Evolutionary conservation across 2,888 invertebrate genomes (phyloP), one percentile per base, ranked within the genome.

Genomic region (Scaptomyza flava): DNA sequence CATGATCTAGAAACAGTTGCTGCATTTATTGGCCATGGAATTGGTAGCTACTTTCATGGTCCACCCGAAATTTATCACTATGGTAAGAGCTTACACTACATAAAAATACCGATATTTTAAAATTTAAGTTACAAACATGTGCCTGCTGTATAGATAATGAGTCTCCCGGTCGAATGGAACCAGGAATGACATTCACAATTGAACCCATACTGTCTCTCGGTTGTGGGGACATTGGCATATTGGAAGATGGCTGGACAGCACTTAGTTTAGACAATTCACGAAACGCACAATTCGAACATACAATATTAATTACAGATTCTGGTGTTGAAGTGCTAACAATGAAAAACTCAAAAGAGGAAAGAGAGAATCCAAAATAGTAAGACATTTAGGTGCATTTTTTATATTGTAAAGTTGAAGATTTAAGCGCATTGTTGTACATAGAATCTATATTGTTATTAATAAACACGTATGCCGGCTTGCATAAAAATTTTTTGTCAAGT

Each of bases 151-250:
- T 45, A 96, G 96, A 92, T 74, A 96, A 96, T 87, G 89, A 93
- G 54, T 93, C 93, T 77, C 93, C 94, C 0, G 96, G 96, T 0
- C 87, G 91, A 51, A 98, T 98, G 98, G 90, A 93, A 78, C 92
- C 96, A 3, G 98, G 98, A n/a, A 98, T 98, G 96, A 96, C 96
- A 0, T 98, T 99, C 89, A 99, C 98, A 0, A 96, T 99, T 83
- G 98, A 99, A 89, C 99, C 99, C 9, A 95, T 96, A 8, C 89
- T 99, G 14, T 94, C 95, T 2, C 95, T 97, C 78, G 98, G 98
- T 0, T 92, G 92, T 1, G 93, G 93, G 43, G 93, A 95, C 59
- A 93, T 96, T 2, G 93, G 94, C 27, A 93, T 97, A 66, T 93
- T 96, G 14, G 95, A 96, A 54, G 99, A 99, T 91, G 96, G 96